Evolutionary conservation across 2,113 vertebrate genomes (phyloP).

Genomic region (Lasiurus borealis): DNA sequence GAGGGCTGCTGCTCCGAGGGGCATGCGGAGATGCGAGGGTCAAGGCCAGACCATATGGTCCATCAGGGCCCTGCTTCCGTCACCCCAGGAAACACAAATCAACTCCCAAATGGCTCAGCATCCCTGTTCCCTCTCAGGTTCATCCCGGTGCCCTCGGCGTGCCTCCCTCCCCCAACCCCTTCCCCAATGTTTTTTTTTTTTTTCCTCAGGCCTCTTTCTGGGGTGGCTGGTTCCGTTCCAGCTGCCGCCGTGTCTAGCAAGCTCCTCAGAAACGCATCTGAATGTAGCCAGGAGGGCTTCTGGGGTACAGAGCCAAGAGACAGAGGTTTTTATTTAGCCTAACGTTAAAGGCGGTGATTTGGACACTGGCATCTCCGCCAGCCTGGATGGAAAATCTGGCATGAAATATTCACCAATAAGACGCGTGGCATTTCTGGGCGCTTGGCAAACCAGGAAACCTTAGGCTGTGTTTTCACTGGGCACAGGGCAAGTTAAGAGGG

Average conservation of each 20-base stretch:
- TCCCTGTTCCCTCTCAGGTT: constrained; percentile 53
- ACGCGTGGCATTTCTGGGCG: background rate
- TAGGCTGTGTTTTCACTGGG: background rate
- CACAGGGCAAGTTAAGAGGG: background rate
- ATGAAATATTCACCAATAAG: background rate
- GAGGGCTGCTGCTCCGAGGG: constrained; percentile 82
- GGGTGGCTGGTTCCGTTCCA: background rate
- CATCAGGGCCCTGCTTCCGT: constrained; percentile 61
- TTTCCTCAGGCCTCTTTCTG: constrained; percentile 2
- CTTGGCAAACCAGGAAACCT: background rate
- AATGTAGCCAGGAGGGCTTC: background rate
- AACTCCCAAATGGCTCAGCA: constrained; percentile 57
- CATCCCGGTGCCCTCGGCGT: constrained; percentile 6
- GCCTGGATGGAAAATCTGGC: background rate
- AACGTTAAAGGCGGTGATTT: accelerated
- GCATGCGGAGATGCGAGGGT: constrained; percentile 84
- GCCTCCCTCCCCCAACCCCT: background rate
- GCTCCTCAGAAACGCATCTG: background rate
- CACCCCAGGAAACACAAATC: constrained; percentile 79
- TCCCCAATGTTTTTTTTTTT: background rate
- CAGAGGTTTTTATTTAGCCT: background rate
- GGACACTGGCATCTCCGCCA: background rate
- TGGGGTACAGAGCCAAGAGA: accelerated
- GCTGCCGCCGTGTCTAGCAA: background rate
- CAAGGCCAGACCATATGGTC: constrained; percentile 87